Conservation (phyloP, 2,888 invertebrate species). For the Herminia tarsipennalis region DNA sequence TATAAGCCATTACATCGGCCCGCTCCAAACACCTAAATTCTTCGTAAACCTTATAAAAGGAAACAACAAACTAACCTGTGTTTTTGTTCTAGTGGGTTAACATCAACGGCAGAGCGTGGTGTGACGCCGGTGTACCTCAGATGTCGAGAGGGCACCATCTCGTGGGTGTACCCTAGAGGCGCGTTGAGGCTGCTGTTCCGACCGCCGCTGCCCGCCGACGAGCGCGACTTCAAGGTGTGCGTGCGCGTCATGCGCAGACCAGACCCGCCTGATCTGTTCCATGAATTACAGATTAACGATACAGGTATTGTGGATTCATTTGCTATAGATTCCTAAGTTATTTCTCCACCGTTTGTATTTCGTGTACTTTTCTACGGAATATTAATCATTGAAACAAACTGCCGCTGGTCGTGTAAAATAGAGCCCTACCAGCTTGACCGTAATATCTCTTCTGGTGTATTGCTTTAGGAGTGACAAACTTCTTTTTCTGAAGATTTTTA, state of each 20-base stretch:
- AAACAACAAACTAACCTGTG: not conserved
- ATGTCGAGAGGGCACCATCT: constrained; percentile 89
- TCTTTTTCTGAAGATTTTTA: too few relatives aligned
- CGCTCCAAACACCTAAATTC: too few relatives aligned
- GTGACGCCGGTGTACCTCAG: constrained; percentile 92
- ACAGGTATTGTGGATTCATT: constrained; percentile 70
- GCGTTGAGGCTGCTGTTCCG: constrained; percentile 89
- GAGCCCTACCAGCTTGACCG: too few relatives aligned
- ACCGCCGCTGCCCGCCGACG: constrained; percentile 85
- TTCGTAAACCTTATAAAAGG: not conserved
- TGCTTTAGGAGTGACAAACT: too few relatives aligned
- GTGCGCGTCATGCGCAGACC: constrained; percentile 85
- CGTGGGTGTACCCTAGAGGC: constrained; percentile 92
- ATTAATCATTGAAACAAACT: too few relatives aligned
- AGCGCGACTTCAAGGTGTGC: constrained; percentile 89
- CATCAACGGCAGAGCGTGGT: constrained; percentile 82
- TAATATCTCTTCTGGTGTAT: too few relatives aligned
- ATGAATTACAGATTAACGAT: constrained; percentile 63
- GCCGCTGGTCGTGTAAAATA: too few relatives aligned
- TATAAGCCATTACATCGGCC: too few relatives aligned
- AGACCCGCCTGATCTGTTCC: constrained; percentile 86
- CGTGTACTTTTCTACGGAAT: too few relatives aligned
- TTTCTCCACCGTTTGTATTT: too few relatives aligned
- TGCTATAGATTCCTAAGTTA: too few relatives aligned
- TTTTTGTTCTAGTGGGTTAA: constrained; percentile 84